phyloP scores from a whole-genome alignment of 2,797 vertebrate species.

The Sylvia borin region DNA sequence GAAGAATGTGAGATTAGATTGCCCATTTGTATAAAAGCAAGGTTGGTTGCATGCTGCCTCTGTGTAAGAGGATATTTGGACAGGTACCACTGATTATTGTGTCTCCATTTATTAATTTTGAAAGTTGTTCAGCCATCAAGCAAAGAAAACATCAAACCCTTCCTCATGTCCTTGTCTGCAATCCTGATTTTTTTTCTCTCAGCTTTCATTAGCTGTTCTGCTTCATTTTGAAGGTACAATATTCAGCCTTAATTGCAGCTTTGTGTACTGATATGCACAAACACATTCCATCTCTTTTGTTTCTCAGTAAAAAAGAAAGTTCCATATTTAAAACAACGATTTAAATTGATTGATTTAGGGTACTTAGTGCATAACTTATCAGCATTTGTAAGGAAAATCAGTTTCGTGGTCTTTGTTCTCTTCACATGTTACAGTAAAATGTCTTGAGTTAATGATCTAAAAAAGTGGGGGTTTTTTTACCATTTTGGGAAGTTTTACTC shows the following conservation, averaged over 20 bases:
- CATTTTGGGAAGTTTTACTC: neutral
- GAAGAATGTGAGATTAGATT: neutral
- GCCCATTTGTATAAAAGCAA: neutral
- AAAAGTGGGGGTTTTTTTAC: neutral
- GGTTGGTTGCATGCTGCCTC: neutral
- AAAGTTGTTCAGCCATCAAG: neutral
- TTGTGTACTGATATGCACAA: neutral
- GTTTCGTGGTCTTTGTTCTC: neutral
- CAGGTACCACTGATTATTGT: neutral
- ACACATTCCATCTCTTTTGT: neutral
- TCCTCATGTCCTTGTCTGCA: neutral
- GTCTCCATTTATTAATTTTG: neutral
- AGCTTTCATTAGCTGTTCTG: neutral
- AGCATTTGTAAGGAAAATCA: neutral
- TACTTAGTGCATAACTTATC: neutral
- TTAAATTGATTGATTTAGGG: neutral
- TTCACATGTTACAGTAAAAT: neutral
- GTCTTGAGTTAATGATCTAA: neutral
- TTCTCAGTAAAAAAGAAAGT: neutral
- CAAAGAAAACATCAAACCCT: neutral
- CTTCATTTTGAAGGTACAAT: neutral
- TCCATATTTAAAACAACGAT: neutral
- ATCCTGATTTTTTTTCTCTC: neutral
- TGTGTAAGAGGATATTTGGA: neutral
- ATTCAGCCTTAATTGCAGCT: conserved; percentile 6